Evolutionary conservation across 2,797 vertebrate species (phyloP), one percentile per base, ranked within the genome.

Genomic region (Labroides dimidiatus): DNA sequence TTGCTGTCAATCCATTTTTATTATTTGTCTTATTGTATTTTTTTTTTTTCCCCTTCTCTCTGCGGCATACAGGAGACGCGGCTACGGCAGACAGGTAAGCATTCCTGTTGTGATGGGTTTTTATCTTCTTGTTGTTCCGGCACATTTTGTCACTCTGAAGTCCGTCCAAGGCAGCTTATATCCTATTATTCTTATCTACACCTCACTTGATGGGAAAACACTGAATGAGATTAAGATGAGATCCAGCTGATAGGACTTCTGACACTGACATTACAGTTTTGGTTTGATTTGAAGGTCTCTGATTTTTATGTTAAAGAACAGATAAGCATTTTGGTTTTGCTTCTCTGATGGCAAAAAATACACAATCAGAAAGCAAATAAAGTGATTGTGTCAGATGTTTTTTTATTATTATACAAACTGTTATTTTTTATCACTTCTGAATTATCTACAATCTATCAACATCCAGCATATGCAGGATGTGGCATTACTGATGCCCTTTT

Each of bases 21-120:
- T 83, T 83, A 61, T 86, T 80, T 89, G 73, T 86, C 70, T 79
- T 64, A 19, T n/a, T n/a, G n/a, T n/a, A n/a, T n/a, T n/a, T n/a
- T n/a, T n/a, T n/a, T 79, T 77, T 58, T 24, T 21, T 20, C 21
- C 10, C 5, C 49, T 69, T 50, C 49, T 59, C 62, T 75, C 68
- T 62, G 58, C 54, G 30, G 45, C 81, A 17, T 36, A 41, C 87
- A 93, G 92, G 45, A 87, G 89, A 61, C 85, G 85, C 81, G 92
- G 89, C 62, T 82, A 84, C 2, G 86, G 90, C 66, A 87, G 89
- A 72, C 90, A 84, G 91, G 92, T 93, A 88, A 88, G 92, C 79
- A 45, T 47, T 84, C 24, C 68, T 65, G 57, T 65, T 64, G 51
- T 81, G 47, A 78, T 77, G 20, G 68, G 20, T 74, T 64, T 80